Conservation (phyloP, 2,888 invertebrate species). For the Didymodactylos carnosus region DNA sequence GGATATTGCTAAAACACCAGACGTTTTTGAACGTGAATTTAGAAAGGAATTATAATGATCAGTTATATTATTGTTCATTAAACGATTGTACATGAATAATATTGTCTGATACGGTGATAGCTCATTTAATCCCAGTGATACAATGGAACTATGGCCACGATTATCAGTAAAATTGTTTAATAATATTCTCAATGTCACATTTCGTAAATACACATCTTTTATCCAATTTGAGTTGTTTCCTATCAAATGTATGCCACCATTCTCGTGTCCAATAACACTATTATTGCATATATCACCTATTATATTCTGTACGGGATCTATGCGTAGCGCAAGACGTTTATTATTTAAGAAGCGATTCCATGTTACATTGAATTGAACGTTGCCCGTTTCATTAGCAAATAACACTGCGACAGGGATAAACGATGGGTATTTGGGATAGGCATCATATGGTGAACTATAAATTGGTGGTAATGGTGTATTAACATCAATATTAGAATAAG, state of each 20-base stretch:
- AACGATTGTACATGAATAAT: conserved; percentile 64
- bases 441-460: background rate
- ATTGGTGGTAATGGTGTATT: background rate
- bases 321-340: conserved; percentile 25
- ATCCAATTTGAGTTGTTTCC: conserved; percentile 34
- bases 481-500: too few relatives aligned
- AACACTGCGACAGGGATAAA: background rate
- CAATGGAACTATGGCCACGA: conserved; percentile 58
- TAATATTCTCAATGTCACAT: conserved; percentile 26
- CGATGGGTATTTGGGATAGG: background rate
- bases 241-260: conserved; percentile 67
- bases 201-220: conserved; percentile 25
- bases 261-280: conserved; percentile 58
- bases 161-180: conserved; percentile 69
- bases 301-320: conserved; percentile 29
- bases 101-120: conserved; percentile 61
- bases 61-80: conserved; percentile 60
- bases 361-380: conserved; percentile 29
- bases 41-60: background rate
- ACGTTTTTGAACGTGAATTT: background rate
- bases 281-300: conserved; percentile 47
- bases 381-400: background rate
- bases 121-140: conserved; percentile 64
- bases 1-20: background rate
- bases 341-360: conserved; percentile 26